Base-by-base conservation (phyloP, 2,113 vertebrate genomes). In the Toxotes chatareus region DNA sequence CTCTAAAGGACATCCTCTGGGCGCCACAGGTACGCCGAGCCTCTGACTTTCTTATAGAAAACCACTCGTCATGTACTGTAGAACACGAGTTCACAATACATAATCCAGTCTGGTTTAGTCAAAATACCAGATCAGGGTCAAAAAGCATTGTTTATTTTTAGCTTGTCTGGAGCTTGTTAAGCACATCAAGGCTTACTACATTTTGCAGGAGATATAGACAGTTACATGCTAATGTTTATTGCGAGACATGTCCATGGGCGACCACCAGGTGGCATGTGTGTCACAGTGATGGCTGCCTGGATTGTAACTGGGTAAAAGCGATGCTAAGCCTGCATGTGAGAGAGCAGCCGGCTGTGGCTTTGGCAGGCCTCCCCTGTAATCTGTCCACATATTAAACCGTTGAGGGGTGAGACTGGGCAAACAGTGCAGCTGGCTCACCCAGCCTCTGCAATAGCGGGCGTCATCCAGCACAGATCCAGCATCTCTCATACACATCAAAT, bases 1-100 rank as follows among this genome's bases (percentile, higher is more conserved):
- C 94, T 97, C 98, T n/a, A 99, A 99, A 90, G 98, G 98, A 90
- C 98, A 99, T 79, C 98, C 98, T 14, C 94, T 99, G 19, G 98
- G 98, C 46, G 98, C 98, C 66, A 99, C 98, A 97, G 98, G 98
- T 99, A 94, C 85, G 40, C 21, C 5, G 11, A 79, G 5, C 40
- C 61, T 44, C 53, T 27, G 40, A 31, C 44, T 40, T 34, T 57
- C 53, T n/a, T 46, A 49, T 56, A 63, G 32, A 55, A 71, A 67
- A 21, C 32, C 23, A 61, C 23, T 63, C 60, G 31, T 34, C 17
- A 46, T 27, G 21, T 23, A 21, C 60, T 36, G 1, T 4, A 63
- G 5, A 7, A 40, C 2, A 40, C 27, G 27, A 1, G 10, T 11
- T 9, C 21, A 16, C 12, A 5, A 0, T 12, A 32, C 17, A 40